These are phyloP conservation scores for Typhlichthys subterraneus DNA, from an alignment of 2,797 vertebrate species.

Conservation along the genomic window DNA sequence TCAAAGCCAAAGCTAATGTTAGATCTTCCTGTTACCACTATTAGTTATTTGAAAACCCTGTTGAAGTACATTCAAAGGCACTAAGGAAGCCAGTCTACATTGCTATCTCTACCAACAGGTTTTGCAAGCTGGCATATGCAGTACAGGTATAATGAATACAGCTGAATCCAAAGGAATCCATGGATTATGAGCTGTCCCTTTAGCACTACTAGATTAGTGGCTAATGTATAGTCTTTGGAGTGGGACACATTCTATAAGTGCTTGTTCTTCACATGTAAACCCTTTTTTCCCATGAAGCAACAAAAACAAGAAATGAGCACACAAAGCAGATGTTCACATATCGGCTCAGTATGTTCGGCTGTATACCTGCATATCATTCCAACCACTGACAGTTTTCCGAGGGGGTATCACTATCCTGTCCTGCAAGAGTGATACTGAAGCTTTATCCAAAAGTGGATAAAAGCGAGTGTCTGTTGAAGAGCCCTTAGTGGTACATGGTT, in stretches of 20 bases:
- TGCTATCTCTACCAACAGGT: conserved; percentile 51
- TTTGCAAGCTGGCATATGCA: conserved; percentile 67
- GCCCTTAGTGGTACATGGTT: conserved; percentile 75
- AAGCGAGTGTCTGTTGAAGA: conserved; percentile 68
- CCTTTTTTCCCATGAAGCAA: conserved; percentile 37
- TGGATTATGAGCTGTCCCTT: conserved; percentile 27
- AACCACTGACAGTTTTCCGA: conserved; percentile 36
- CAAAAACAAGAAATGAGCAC: conserved; percentile 35
- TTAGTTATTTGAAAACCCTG: conserved; percentile 69
- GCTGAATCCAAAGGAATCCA: conserved; percentile 58
- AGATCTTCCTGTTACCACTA: conserved; percentile 33
- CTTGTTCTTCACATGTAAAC: conserved; percentile 34
- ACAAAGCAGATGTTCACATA: conserved; percentile 47
- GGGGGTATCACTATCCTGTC: conserved; percentile 68
- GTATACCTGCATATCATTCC: conserved; percentile 17
- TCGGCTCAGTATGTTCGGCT: conserved; percentile 19
- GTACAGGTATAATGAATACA: conserved; percentile 44
- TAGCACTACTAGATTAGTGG: conserved; percentile 48
- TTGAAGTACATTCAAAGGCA: conserved; percentile 81
- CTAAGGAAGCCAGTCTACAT: conserved; percentile 77
- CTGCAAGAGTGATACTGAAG: conserved; percentile 71
- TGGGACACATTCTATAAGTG: conserved; percentile 51
- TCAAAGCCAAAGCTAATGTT: conserved; percentile 31
- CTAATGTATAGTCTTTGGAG: conserved; percentile 63
- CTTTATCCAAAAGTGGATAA: conserved; percentile 55